Evolutionary conservation across 2,888 invertebrate genomes (phyloP).

Genomic region (Deroplatys truncata): DNA sequence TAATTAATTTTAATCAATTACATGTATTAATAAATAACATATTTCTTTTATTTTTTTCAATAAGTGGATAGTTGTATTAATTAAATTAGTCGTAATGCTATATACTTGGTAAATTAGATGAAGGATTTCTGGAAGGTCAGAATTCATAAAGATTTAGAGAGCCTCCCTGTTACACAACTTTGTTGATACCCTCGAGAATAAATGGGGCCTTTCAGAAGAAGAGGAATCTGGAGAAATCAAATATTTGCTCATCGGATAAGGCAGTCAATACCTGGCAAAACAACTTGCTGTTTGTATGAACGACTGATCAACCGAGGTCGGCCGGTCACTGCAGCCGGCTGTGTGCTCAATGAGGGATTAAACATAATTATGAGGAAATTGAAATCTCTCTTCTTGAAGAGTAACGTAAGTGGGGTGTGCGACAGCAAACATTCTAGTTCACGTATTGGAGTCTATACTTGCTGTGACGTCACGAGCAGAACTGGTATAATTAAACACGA

Average conservation of each 20-base stretch:
- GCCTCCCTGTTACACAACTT: not conserved
- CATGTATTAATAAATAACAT: too few relatives aligned
- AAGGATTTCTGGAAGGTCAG: too few relatives aligned
- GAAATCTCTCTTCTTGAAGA: not conserved
- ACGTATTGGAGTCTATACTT: too few relatives aligned
- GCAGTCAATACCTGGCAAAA: constrained; percentile 8
- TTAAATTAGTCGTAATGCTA: too few relatives aligned
- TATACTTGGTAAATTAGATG: too few relatives aligned
- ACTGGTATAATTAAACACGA: too few relatives aligned
- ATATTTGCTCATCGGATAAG: constrained; percentile 3
- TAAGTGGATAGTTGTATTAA: too few relatives aligned
- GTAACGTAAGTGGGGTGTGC: too few relatives aligned
- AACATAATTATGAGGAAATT: not conserved
- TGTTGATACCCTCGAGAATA: not conserved
- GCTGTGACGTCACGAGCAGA: too few relatives aligned
- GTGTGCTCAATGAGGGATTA: not conserved
- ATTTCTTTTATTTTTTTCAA: too few relatives aligned
- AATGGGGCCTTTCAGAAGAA: not conserved
- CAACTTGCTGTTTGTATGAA: not conserved
- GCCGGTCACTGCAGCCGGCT: not conserved
- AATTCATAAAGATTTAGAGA: not conserved
- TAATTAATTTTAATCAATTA: too few relatives aligned
- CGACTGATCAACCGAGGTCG: not conserved
- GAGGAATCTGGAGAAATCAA: not conserved
- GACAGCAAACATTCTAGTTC: too few relatives aligned